Evolutionary conservation across 1,140 invertebrate genomes (phyloP).

Genomic region (Calosoma granatense): DNA sequence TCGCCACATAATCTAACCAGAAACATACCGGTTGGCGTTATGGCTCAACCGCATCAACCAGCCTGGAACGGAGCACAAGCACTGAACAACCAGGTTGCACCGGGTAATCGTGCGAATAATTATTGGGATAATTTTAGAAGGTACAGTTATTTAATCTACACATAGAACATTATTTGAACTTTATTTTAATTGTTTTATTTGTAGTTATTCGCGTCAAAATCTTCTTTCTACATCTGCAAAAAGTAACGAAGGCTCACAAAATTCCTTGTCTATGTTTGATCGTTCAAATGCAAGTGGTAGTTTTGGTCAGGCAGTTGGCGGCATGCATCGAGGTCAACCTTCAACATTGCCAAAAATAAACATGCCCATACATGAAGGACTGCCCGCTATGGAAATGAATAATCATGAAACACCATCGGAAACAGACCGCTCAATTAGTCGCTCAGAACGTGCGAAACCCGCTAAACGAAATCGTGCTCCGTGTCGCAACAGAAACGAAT

Average conservation of each 20-base stretch:
- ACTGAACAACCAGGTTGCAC: conserved; percentile 77
- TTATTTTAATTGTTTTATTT: conserved; percentile 19
- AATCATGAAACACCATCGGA: neutral
- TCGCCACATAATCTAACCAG: neutral
- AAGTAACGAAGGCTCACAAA: conserved; percentile 43
- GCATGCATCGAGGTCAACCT: neutral
- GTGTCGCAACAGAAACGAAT: neutral
- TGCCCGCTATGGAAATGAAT: neutral
- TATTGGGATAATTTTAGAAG: conserved; percentile 88
- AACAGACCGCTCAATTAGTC: neutral
- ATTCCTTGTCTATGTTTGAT: conserved; percentile 14
- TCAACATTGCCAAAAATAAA: neutral
- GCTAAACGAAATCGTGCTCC: neutral
- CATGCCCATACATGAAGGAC: neutral
- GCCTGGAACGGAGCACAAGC: conserved; percentile 38
- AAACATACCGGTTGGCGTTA: neutral
- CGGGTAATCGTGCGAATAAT: conserved; percentile 78
- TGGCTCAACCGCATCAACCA: neutral
- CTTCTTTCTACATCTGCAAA: conserved; percentile 61
- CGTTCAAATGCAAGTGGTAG: conserved; percentile 10
- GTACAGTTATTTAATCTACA: conserved; percentile 39
- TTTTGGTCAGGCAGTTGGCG: neutral
- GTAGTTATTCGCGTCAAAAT: conserved; percentile 76
- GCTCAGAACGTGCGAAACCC: neutral
- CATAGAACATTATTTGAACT: conserved; percentile 10